Base-by-base conservation (phyloP, 2,113 vertebrate genomes). In the Nothobranchius furzeri region DNA sequence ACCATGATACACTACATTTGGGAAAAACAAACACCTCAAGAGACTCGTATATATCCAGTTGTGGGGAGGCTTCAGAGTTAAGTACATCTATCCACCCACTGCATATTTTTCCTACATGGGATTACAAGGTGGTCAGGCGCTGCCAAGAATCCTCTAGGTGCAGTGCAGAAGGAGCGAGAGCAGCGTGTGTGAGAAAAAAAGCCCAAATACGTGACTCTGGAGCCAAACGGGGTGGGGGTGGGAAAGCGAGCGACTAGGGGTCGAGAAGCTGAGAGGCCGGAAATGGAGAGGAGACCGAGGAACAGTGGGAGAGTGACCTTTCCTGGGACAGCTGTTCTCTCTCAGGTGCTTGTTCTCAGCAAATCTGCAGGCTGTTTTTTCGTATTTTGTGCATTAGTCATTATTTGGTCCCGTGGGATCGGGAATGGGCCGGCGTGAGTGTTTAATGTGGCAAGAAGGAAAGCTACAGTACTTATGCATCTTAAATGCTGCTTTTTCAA, bases 291-390 rank as follows among this genome's bases (percentile, higher is more conserved):
- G 73, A 75, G 78, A 64, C 70, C 52, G 12, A 81, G 88, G 72
- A 87, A 56, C 85, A 77, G 85, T 88, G 86, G 87, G 88, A 89
- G 85, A 81, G 62, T 95, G 93, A 92, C 94, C 94, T 96, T 87
- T 94, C 92, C 93, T 92, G 92, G 95, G 94, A 93, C 96, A 98
- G 96, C 95, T 98, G 96, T 97, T 95, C 93, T 94, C 93, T 96
- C 94, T 94, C 95, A 97, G 95, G 95, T 97, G 95, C 93, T 93
- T 93, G 89, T 95, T 95, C 95, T 95, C 95, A 96, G 94, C 93
- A 88, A 93, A 94, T 93, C 92, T 94, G 92, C 93, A 92, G 91
- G 91, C 91, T 40, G 2, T 7, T 48, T 59, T 61, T 61, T 60
- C 64, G 63, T 58, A 57, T 61, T 61, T 60, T 66, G 65, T 58